These are phyloP conservation scores for Montipora capricornis DNA, from an alignment of 64 coral and sea anemone species.

Conservation along the genomic window DNA sequence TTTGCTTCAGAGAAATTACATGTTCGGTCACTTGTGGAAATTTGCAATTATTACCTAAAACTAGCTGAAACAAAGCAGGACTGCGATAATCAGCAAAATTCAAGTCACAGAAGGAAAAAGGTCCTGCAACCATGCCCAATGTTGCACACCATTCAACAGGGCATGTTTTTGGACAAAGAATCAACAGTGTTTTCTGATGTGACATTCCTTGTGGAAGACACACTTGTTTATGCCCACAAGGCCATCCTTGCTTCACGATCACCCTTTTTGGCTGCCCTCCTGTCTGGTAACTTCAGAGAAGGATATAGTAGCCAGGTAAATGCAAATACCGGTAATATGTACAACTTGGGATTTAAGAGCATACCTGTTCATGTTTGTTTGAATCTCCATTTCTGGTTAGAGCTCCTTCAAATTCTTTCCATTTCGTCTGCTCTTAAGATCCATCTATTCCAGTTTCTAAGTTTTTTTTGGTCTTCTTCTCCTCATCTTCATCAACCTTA, in stretches of 20 bases:
- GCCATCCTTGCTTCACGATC: not conserved
- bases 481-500: too few relatives aligned
- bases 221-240: slow-evolving; percentile 33
- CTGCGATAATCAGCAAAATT: not conserved
- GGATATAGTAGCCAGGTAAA: not conserved
- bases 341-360: too few relatives aligned
- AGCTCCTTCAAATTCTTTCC: not conserved
- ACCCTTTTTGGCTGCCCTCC: slow-evolving; percentile 8
- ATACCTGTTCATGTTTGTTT: too few relatives aligned
- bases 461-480: too few relatives aligned
- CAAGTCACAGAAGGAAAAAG: not conserved
- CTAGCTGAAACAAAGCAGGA: not conserved
- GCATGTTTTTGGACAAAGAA: slow-evolving; percentile 4
- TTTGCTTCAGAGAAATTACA: slow-evolving; percentile 14
- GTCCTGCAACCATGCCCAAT: not conserved
- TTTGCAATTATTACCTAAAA: slow-evolving; percentile 10
- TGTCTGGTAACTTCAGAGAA: slow-evolving; percentile 1
- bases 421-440: not conserved
- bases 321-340: too few relatives aligned
- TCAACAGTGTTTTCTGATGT: slow-evolving; percentile 7
- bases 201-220: slow-evolving; percentile 23
- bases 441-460: not conserved
- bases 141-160: not conserved
- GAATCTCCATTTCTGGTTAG: too few relatives aligned
- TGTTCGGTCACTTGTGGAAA: not conserved